Evolutionary conservation across 2,797 vertebrate species (phyloP), one percentile per base, ranked within the genome.

Genomic region (Melanotaenia parkinsoni): DNA sequence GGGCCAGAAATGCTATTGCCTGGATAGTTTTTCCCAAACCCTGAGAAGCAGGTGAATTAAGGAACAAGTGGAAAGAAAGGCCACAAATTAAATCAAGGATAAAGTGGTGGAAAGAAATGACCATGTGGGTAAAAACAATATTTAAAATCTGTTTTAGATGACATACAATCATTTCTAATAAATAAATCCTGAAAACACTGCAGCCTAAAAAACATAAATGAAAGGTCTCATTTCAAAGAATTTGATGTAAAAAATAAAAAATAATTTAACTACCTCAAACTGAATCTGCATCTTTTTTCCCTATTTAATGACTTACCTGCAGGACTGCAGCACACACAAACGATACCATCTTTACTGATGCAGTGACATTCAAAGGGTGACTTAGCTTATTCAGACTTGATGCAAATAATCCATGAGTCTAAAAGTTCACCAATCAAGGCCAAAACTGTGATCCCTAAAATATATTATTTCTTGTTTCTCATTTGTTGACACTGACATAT

Each of bases 21-120:
- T 99, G 98, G 89, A 99, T 97, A 38, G 98, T 99, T 95, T 99
- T 99, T 63, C 98, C 98, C 83, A 99, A 94, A 83, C 98, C 98
- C 98, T 99, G 90, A 65, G 35, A 61, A 4, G 9, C 40, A 45
- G 47, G 32, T 2, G 83, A 53, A 53, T 5, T 20, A 64, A 26
- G 20, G 5, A 51, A 14, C 18, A 50, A 12, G 13, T 5, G 12
- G 8, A 69, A 18, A 62, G 30, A 66, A 10, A 56, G n/a, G 40
- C 59, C 13, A 68, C 10, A 63, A 51, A 67, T 56, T 5, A 68
- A 67, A 59, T 12, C 3, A 33, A 13, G 65, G 4, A 63, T 20
- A 51, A 3, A 53, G 14, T 56, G 53, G 30, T 28, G 1, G 1
- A 16, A 56, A 12, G 11, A 59, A 1, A 62, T 10, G 20, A 11